These are phyloP conservation scores for Eubucco bourcierii DNA, from an alignment of 2,113 vertebrate species.

Conservation along the genomic window DNA sequence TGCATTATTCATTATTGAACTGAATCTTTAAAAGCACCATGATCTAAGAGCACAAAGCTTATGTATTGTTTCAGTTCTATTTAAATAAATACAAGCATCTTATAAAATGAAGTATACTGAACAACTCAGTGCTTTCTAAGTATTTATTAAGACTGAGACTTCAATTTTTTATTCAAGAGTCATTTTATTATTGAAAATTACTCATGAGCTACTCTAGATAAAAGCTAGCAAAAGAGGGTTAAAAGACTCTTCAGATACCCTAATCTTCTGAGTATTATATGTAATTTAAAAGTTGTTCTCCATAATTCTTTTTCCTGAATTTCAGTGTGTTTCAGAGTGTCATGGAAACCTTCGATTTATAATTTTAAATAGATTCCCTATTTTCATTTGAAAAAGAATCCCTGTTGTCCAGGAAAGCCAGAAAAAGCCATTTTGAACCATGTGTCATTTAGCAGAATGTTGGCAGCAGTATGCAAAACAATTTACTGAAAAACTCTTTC, in stretches of 20 bases:
- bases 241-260: background rate
- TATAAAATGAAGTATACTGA: background rate
- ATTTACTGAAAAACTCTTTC: background rate
- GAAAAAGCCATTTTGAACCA: background rate
- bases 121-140: background rate
- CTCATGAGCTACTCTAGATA: background rate
- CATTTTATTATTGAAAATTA: background rate
- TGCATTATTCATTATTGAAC: background rate
- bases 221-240: background rate
- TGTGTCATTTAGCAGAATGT: background rate
- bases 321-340: background rate
- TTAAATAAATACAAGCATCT: background rate
- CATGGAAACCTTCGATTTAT: background rate
- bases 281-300: background rate
- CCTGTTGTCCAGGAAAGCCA: background rate
- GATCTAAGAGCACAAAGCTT: background rate
- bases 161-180: background rate
- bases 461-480: background rate
- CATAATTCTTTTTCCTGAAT: background rate
- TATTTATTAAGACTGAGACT: background rate
- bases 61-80: background rate
- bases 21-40: background rate
- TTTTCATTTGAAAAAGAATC: constrained; percentile 4
- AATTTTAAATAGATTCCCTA: background rate
- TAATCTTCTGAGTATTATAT: background rate